phyloP scores from a whole-genome alignment of 1,140 invertebrate genomes.

The Trichonephila clavata region DNA sequence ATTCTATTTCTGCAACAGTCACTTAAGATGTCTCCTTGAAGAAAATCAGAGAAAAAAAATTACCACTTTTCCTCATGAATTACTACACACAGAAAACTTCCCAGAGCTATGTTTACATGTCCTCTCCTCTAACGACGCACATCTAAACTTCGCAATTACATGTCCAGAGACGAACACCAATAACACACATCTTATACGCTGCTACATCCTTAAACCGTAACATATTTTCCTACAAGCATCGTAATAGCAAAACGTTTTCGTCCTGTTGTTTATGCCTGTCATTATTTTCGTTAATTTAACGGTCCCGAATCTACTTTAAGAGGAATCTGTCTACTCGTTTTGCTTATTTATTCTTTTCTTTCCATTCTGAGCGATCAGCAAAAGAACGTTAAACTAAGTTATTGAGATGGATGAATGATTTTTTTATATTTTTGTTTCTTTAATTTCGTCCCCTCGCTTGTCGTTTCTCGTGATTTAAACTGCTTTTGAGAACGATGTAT shows the following conservation, averaged over 20 bases:
- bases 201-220: background rate
- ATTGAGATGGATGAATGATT: slow-evolving; percentile 23
- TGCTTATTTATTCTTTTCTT: background rate
- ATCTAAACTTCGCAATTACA: slow-evolving; percentile 31
- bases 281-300: slow-evolving; percentile 54
- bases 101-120: background rate
- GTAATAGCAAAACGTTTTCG: slow-evolving; percentile 4
- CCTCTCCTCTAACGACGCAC: background rate
- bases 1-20: too few relatives aligned
- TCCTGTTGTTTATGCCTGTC: slow-evolving; percentile 32
- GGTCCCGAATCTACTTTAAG: slow-evolving; percentile 29
- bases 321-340: background rate
- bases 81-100: too few relatives aligned
- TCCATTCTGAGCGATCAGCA: background rate
- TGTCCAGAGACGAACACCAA: slow-evolving; percentile 5
- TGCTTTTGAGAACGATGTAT: background rate
- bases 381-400: slow-evolving; percentile 29
- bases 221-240: slow-evolving; percentile 13
- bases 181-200: slow-evolving; percentile 6
- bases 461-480: background rate
- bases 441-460: background rate
- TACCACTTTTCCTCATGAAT: too few relatives aligned
- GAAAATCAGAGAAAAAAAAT: too few relatives aligned
- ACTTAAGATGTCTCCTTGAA: too few relatives aligned
- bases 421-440: background rate